These are phyloP conservation scores for Clistopyga incitator DNA, from an alignment of 2,888 invertebrate genomes.

Conservation along the genomic window DNA sequence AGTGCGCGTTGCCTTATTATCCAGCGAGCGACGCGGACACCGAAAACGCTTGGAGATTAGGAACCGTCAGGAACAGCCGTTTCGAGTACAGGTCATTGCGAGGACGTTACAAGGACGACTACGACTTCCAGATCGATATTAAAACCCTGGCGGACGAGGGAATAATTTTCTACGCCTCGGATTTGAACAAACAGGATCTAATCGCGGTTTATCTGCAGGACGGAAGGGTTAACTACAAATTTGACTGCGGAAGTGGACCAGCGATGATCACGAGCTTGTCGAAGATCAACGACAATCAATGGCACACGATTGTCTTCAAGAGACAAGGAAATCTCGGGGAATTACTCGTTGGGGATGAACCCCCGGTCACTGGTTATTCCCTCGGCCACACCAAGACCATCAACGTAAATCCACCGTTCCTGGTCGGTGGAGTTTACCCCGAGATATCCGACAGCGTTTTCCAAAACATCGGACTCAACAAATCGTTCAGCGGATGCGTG, in stretches of 20 bases:
- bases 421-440: slow-evolving; percentile 91
- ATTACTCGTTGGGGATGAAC: slow-evolving; percentile 88
- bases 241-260: slow-evolving; percentile 89
- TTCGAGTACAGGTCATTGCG: slow-evolving; percentile 88
- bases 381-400: slow-evolving; percentile 85
- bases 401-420: slow-evolving; percentile 90
- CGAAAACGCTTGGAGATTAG: slow-evolving; percentile 87
- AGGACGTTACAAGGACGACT: slow-evolving; percentile 87
- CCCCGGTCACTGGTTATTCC: slow-evolving; percentile 86
- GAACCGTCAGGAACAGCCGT: slow-evolving; percentile 89
- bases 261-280: slow-evolving; percentile 86
- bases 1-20: slow-evolving; percentile 86
- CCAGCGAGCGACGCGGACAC: slow-evolving; percentile 85
- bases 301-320: slow-evolving; percentile 91
- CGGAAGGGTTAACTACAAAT: slow-evolving; percentile 87
- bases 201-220: slow-evolving; percentile 91
- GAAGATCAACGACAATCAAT: slow-evolving; percentile 90
- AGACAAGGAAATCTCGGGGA: slow-evolving; percentile 88
- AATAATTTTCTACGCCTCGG: slow-evolving; percentile 93
- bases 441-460: slow-evolving; percentile 83
- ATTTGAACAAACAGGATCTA: slow-evolving; percentile 87
- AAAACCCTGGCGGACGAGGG: slow-evolving; percentile 92
- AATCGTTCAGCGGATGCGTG: slow-evolving; percentile 94
- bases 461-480: slow-evolving; percentile 85
- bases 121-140: slow-evolving; percentile 92